These are phyloP conservation scores for Miltochrista miniata DNA, from an alignment of 2,888 invertebrate species.

Conservation along the genomic window DNA sequence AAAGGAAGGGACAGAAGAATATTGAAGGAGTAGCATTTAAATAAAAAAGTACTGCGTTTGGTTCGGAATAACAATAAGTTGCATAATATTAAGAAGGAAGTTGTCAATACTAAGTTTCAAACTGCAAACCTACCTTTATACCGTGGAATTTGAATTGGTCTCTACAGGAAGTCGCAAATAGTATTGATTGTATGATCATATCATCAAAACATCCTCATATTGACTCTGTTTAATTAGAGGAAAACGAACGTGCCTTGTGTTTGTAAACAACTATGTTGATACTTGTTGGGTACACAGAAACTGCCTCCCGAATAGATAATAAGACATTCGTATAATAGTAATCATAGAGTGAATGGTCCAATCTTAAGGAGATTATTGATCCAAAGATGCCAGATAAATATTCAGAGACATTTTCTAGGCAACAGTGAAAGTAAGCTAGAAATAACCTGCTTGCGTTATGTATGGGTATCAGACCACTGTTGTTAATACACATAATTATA, in stretches of 20 bases:
- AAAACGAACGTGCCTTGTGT: not conserved
- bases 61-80: conserved; percentile 53
- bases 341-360: not conserved
- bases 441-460: no score
- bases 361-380: not conserved
- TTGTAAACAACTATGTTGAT: not conserved
- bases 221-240: not conserved
- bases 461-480: no score
- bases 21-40: conserved; percentile 47
- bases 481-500: no score
- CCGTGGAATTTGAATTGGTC: not conserved
- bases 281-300: not conserved
- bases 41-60: conserved; percentile 46
- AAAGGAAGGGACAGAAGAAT: conserved; percentile 39
- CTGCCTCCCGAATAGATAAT: no score
- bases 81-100: conserved; percentile 24
- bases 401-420: no score
- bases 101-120: conserved; percentile 11
- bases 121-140: conserved; percentile 1
- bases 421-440: no score
- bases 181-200: not conserved
- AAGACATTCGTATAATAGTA: no score
- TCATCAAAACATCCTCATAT: not conserved
- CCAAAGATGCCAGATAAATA: no score
- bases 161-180: not conserved